Conservation (phyloP, 2,888 invertebrate genomes). For the Orthosia gracilis region DNA sequence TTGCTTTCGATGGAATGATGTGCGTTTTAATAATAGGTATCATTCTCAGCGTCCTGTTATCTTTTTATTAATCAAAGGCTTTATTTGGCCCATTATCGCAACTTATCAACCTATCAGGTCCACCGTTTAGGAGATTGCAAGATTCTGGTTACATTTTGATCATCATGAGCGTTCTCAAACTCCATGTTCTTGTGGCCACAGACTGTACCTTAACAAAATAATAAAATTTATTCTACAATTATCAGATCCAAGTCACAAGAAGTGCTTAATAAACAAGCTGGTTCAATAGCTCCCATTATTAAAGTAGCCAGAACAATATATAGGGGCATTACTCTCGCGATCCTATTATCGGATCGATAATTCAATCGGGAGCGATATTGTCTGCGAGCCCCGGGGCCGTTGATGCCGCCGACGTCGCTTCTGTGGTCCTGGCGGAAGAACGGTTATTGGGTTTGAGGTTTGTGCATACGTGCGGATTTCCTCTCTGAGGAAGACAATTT, state of each 20-base stretch:
- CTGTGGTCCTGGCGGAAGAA: slow-evolving; percentile 67
- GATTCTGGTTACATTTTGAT: not conserved
- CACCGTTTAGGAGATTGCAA: not conserved
- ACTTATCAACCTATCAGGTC: not conserved
- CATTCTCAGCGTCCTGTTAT: not conserved
- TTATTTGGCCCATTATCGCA: not conserved
- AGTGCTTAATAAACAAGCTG: slow-evolving; percentile 71
- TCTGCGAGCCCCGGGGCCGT: slow-evolving; percentile 78
- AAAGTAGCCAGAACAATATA: slow-evolving; percentile 83
- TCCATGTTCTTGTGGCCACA: not conserved
- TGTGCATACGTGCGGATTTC: slow-evolving; percentile 28
- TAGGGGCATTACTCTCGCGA: slow-evolving; percentile 82
- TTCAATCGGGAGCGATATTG: slow-evolving; percentile 85
- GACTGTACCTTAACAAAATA: slow-evolving; percentile 5
- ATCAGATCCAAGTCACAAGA: slow-evolving; percentile 58
- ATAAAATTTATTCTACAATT: slow-evolving; percentile 39
- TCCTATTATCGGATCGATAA: slow-evolving; percentile 88
- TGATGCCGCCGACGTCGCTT: slow-evolving; percentile 69
- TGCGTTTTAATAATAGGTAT: slow-evolving; percentile 15
- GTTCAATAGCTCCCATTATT: slow-evolving; percentile 76
- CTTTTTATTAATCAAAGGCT: not conserved
- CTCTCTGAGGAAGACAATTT: slow-evolving; percentile 50
- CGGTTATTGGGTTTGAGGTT: slow-evolving; percentile 22
- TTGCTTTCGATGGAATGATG: slow-evolving; percentile 44
- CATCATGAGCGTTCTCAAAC: too few species aligned